Conservation (phyloP, 64 coral and sea anemone species). For the Catalaphyllia jardinei region DNA sequence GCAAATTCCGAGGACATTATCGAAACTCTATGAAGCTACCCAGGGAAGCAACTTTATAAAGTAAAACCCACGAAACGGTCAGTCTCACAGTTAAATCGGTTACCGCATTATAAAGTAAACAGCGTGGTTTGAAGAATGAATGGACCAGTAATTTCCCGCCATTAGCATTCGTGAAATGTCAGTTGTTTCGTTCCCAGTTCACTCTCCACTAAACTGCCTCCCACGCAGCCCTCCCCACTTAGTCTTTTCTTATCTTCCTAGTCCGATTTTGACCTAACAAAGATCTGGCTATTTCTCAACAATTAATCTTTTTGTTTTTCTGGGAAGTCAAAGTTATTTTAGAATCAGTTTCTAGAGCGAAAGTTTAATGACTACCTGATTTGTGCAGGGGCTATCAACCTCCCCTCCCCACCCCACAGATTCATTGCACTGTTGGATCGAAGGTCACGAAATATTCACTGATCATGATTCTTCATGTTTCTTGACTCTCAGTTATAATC, state of each 20-base stretch:
- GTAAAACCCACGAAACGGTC: neutral
- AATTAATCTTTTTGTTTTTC: no score
- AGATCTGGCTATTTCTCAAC: no score
- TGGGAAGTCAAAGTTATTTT: no score
- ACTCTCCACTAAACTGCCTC: neutral
- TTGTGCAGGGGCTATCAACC: no score
- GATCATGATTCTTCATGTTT: no score
- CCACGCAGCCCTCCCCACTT: neutral
- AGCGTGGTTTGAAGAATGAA: conserved; percentile 5
- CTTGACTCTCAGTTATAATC: no score
- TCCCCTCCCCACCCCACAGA: no score
- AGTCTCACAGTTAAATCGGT: neutral
- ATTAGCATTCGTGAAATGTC: conserved; percentile 11
- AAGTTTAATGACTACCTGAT: no score
- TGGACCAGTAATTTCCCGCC: conserved; percentile 25
- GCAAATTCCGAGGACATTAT: neutral
- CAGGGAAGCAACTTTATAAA: neutral
- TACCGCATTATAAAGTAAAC: neutral
- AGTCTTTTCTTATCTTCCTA: neutral
- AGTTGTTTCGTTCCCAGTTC: neutral
- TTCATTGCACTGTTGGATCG: no score
- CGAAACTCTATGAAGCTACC: neutral
- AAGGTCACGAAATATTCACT: no score
- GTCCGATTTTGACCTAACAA: neutral
- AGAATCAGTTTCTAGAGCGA: no score